Evolutionary conservation across 1,140 invertebrate species (phyloP), one percentile per base, ranked within the genome.

Genomic region (Belonocnema kinseyi): DNA sequence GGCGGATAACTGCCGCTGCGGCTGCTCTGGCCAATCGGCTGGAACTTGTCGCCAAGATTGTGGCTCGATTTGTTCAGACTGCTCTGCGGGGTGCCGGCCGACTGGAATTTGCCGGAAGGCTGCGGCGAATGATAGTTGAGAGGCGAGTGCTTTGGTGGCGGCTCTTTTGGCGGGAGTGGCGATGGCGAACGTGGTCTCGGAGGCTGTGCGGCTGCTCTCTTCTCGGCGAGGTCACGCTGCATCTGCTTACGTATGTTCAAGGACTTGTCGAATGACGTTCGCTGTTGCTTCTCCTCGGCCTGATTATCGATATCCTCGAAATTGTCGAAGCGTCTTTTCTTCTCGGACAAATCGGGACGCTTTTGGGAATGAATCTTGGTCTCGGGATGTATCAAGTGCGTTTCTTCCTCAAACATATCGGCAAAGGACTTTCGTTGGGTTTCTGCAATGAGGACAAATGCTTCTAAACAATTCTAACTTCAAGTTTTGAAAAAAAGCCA

Each of bases 401-500:
- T 85, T 16, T 91, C 90, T 80, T 92, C 89, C 72, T 92, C 91
- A 77, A 92, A 92, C 77, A 92, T 90, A 76, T 92, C 90, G 8
- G 86, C 84, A 14, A 91, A 50, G 4, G 90, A 88, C 72, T 92
- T 92, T 16, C 91, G 86, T 72, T 91, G 90, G 16, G 87, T 87
- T 53, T 92, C 91, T 92, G 82, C 0, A 85, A 85, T 72, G 74
- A 50, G 56, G 80, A 75, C 46, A 33, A 33, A 33, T 33, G 4
- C 2, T 33, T 0, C 2, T 2, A 33, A 33, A 5, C 26, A 33
- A 33, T 33, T 33, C 0, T 5, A 2, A 5, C 5, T 33, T 3
- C 26, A 33, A 33, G 26, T 33, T 33, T 33, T 3, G 3, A 33
- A 33, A 26, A 26, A 26, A 26, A 26, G 21, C 21, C 21, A 26